Base-by-base conservation (phyloP, 2,113 vertebrate species). In the Psittacula cyanocephala region DNA sequence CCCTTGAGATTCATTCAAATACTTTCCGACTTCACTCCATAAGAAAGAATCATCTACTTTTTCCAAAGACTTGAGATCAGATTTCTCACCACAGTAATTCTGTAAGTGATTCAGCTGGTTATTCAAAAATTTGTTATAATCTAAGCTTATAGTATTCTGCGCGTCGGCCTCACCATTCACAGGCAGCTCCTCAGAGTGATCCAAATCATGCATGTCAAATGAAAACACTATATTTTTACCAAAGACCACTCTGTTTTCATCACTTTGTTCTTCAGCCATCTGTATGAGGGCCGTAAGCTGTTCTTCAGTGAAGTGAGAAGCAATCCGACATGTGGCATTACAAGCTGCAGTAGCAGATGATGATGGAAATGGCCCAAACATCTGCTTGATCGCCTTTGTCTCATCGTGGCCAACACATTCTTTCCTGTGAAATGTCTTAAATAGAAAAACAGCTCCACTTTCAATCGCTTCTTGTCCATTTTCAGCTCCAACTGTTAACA, bases 311-410 rank as follows among this genome's bases (percentile, higher is more conserved):
- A 99, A 97, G 71, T 96, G 96, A 76, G 98, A 98, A 89, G 98
- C 97, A 91, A 99, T 98, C 70, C 97, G 97, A 94, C 96, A 97
- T 35, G 98, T 98, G 49, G 98, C 98, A 85, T 97, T 86, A 91
- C 98, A 99, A 95, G 98, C 98, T 81, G 97, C 92, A 43, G 98
- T 98, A 10, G 99, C 99, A 90, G 98, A 98, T 23, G 99, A 98
- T 1, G 98, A 98, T 2, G 99, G 99, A 91, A 99, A 99, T 1
- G 99, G 99, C 41, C 99, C 99, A 90, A 99, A 99, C 99, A 99
- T 99, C 93, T 99, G 99, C 84, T 99, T 99, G 75, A 99, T 98
- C 88, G 98, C 97, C 68, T 99, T 98, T 52, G 98, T 99, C 94
- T 99, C 99, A 93, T 98, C 98, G 13, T 98, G 98, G 81, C 99